phyloP scores from a whole-genome alignment of 2,797 vertebrate species.

The Mormyrus hasselquistii region DNA sequence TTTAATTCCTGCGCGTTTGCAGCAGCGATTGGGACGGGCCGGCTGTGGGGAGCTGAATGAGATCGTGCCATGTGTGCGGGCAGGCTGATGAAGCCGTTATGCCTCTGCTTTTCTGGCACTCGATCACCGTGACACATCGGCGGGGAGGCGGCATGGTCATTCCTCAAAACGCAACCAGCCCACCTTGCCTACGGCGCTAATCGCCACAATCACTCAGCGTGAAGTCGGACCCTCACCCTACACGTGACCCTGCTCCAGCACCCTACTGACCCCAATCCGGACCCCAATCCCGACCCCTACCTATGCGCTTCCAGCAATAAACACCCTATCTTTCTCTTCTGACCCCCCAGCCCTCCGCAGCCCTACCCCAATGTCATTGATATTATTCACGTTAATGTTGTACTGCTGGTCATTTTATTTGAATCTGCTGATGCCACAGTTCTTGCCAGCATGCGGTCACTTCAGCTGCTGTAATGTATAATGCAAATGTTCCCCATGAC shows the following conservation, averaged over 20 bases:
- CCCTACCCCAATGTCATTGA: background rate
- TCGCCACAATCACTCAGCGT: conserved; percentile 57
- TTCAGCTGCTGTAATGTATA: background rate
- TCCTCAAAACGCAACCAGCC: conserved; percentile 55
- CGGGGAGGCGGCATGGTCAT: conserved; percentile 56
- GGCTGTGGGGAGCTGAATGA: conserved; percentile 51
- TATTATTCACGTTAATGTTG: background rate
- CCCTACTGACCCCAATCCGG: background rate
- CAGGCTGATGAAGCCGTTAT: conserved; percentile 71
- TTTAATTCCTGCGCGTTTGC: conserved; percentile 49
- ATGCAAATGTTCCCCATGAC: background rate
- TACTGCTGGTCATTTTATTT: background rate
- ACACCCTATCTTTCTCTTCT: background rate
- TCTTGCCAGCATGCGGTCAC: background rate
- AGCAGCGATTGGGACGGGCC: conserved; percentile 46
- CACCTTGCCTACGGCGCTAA: conserved; percentile 53
- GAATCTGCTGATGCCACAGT: background rate
- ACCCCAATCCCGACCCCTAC: background rate
- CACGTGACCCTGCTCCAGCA: background rate
- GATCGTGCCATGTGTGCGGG: conserved; percentile 56
- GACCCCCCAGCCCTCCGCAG: background rate
- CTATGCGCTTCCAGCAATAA: background rate
- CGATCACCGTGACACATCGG: conserved; percentile 65
- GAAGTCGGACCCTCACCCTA: conserved; percentile 28
- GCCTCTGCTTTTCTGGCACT: conserved; percentile 53